These are phyloP conservation scores for Toxotes lorentzi DNA, from an alignment of 2,797 vertebrate species.

Conservation along the genomic window DNA sequence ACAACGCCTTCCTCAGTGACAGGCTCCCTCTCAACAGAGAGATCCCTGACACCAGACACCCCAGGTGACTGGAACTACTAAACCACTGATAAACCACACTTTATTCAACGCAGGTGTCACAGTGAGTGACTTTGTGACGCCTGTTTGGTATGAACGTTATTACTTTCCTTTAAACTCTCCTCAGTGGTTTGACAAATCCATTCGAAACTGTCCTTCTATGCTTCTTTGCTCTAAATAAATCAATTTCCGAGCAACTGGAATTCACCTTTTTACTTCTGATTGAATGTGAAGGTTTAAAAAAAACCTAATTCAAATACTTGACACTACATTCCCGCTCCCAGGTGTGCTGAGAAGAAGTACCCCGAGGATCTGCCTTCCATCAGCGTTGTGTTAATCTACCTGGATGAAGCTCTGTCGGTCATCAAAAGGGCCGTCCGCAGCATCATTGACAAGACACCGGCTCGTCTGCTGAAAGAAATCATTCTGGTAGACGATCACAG, in stretches of 20 bases:
- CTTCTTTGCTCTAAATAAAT: too few relatives aligned
- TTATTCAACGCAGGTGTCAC: not conserved
- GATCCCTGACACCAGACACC: slow-evolving; percentile 86
- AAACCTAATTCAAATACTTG: not conserved
- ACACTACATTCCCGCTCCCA: slow-evolving; percentile 40
- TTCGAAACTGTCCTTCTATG: too few relatives aligned
- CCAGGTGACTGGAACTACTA: slow-evolving; percentile 58
- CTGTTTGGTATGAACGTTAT: too few relatives aligned
- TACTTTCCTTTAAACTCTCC: too few relatives aligned
- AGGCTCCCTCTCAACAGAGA: slow-evolving; percentile 89
- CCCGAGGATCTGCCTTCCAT: slow-evolving; percentile 81
- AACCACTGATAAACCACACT: not conserved
- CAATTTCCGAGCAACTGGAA: too few relatives aligned
- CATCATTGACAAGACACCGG: slow-evolving; percentile 83
- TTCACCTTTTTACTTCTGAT: too few relatives aligned
- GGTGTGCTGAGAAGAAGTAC: slow-evolving; percentile 83
- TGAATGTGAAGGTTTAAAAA: not conserved
- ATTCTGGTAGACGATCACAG: slow-evolving; percentile 89
- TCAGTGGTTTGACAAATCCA: too few relatives aligned
- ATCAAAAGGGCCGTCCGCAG: slow-evolving; percentile 85
- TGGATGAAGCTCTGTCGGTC: slow-evolving; percentile 87
- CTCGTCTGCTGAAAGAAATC: slow-evolving; percentile 84
- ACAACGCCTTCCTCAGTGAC: slow-evolving; percentile 95
- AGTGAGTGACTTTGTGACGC: too few relatives aligned
- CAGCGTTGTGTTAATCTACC: slow-evolving; percentile 85